Evolutionary conservation across 1,140 invertebrate species (phyloP).

Genomic region (Nasonia vitripennis): DNA sequence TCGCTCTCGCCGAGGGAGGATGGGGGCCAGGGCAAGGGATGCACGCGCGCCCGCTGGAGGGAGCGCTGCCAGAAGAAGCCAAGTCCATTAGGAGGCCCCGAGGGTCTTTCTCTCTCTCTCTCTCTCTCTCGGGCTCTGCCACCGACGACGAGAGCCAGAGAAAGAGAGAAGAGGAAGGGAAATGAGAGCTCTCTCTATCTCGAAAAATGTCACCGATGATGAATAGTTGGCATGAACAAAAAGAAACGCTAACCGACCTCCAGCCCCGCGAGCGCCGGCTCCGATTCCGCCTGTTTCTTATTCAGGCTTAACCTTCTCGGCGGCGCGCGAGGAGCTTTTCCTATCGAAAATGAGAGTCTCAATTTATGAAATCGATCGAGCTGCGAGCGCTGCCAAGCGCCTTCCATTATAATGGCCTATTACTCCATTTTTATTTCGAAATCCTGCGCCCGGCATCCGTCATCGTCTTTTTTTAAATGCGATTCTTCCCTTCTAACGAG

Average conservation of each 20-base stretch:
- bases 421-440: conserved; percentile 37
- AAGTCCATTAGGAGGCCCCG: conserved; percentile 71
- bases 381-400: conserved; percentile 8
- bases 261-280: conserved; percentile 32
- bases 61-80: conserved; percentile 48
- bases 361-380: conserved; percentile 51
- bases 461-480: too few relatives aligned
- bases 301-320: conserved; percentile 26
- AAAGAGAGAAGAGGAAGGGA: conserved; percentile 53
- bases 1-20: conserved; percentile 47
- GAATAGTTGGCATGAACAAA: conserved; percentile 76
- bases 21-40: conserved; percentile 37
- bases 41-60: conserved; percentile 29
- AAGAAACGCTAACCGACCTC: conserved; percentile 71
- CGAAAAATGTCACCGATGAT: conserved; percentile 75
- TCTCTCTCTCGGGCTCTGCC: conserved; percentile 16
- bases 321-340: conserved; percentile 32
- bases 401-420: conserved; percentile 41
- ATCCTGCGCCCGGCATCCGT: background rate
- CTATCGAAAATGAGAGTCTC: conserved; percentile 51
- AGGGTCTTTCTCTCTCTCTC: conserved; percentile 28
- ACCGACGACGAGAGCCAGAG: background rate
- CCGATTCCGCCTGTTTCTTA: conserved; percentile 48
- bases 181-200: conserved; percentile 68
- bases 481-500: too few relatives aligned